Conservation (phyloP, 2,888 invertebrate genomes). For the Drosophila stalkeri region DNA sequence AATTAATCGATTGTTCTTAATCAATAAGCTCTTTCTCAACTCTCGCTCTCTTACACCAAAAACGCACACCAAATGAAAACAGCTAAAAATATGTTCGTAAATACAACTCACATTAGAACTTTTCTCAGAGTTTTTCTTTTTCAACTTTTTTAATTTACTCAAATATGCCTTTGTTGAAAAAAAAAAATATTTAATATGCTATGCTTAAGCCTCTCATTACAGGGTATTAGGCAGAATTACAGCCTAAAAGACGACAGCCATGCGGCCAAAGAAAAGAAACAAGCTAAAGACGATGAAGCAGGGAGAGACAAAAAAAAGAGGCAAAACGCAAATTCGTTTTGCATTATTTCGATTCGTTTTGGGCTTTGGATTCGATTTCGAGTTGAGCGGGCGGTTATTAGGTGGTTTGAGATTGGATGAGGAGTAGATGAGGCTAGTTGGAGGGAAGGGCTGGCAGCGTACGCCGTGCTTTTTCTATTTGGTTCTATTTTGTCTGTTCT, state of each 20-base stretch:
- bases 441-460: neutral
- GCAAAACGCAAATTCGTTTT: conserved; percentile 64
- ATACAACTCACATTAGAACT: neutral
- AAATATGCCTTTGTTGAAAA: neutral
- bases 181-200: conserved; percentile 9
- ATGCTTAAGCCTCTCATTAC: conserved; percentile 28
- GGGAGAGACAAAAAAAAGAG: conserved; percentile 13
- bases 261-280: conserved; percentile 28
- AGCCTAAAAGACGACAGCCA: conserved; percentile 24
- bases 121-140: neutral
- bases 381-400: conserved; percentile 1
- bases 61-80: neutral
- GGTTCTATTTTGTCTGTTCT: conserved; percentile 31
- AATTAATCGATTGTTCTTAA: neutral
- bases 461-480: conserved; percentile 18
- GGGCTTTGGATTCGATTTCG: conserved; percentile 21
- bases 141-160: neutral
- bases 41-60: neutral
- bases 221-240: conserved; percentile 52
- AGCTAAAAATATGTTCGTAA: neutral
- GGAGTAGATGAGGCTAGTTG: neutral
- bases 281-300: neutral
- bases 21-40: neutral
- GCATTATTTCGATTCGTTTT: conserved; percentile 61
- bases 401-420: neutral